These are phyloP conservation scores for Papilio glaucus DNA, from an alignment of 1,140 invertebrate genomes.

Conservation along the genomic window DNA sequence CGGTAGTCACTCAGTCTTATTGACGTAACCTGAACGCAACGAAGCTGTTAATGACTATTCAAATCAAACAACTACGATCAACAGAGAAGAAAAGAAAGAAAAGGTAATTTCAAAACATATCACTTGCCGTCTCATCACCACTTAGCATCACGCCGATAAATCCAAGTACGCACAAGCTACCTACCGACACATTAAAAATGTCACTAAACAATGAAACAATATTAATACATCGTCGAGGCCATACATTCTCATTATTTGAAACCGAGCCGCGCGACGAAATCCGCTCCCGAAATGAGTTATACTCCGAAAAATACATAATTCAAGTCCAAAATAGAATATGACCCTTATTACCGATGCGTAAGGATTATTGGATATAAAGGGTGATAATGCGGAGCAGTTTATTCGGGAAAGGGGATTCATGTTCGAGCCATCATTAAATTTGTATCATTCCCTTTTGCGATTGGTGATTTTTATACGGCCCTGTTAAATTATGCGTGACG, in stretches of 20 bases:
- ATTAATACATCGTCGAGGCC: conserved; percentile 16
- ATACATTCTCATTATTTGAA: conserved; percentile 21
- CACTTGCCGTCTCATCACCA: not conserved
- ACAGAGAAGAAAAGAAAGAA: no score
- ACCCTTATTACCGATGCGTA: conserved; percentile 14
- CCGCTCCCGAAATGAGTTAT: conserved; percentile 24
- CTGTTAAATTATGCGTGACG: conserved; percentile 18
- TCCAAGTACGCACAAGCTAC: not conserved
- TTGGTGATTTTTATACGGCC: conserved; percentile 17
- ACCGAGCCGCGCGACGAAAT: conserved; percentile 3
- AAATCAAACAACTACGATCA: no score
- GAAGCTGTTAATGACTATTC: no score
- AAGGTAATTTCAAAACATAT: not conserved
- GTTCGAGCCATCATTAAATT: conserved; percentile 23
- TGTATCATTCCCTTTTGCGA: conserved; percentile 23
- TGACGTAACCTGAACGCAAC: no score
- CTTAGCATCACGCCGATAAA: conserved; percentile 6
- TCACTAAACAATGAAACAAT: conserved; percentile 27
- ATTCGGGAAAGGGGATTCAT: conserved; percentile 19
- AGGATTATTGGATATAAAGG: conserved; percentile 21
- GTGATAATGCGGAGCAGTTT: conserved; percentile 17
- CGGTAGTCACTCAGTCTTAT: no score
- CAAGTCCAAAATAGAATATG: conserved; percentile 15
- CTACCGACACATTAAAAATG: conserved; percentile 4
- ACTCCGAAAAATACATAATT: conserved; percentile 20